Conservation (phyloP, 2,113 vertebrate genomes). For the Mellivora capensis region DNA sequence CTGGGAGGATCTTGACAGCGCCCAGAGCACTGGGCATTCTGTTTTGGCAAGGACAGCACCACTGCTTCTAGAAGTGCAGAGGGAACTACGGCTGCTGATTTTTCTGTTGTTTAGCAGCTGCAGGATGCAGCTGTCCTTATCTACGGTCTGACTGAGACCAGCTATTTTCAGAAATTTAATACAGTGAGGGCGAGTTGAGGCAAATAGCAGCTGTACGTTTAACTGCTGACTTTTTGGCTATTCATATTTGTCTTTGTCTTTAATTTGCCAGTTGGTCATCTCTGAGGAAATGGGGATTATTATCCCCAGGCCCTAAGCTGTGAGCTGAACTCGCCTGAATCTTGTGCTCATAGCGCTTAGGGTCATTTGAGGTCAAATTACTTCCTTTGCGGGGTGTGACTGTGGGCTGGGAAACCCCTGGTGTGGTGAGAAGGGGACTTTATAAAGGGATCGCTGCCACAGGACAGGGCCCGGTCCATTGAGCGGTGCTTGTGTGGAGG, state of each 20-base stretch:
- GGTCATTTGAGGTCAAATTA: conserved; percentile 30
- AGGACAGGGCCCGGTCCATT: not conserved
- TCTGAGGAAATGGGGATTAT: conserved; percentile 25
- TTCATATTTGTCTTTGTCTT: conserved; percentile 39
- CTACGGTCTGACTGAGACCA: not conserved
- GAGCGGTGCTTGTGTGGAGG: not conserved
- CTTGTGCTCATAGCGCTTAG: not conserved
- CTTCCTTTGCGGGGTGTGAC: conserved; percentile 12
- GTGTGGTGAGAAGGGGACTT: not conserved
- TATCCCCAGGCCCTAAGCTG: not conserved
- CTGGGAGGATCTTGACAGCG: not conserved
- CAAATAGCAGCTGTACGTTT: conserved; percentile 13
- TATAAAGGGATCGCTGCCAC: not conserved
- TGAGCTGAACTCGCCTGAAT: not conserved
- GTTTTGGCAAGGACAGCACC: not conserved
- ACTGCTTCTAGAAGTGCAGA: not conserved
- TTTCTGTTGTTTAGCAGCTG: conserved; percentile 42
- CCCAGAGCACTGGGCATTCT: not conserved
- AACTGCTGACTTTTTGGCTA: not conserved
- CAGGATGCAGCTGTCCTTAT: conserved; percentile 61
- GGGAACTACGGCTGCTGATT: not conserved
- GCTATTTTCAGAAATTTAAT: conserved; percentile 55
- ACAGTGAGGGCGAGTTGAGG: not conserved
- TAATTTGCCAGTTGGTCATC: conserved; percentile 40
- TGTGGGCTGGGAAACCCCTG: not conserved